Evolutionary conservation across 2,797 vertebrate species (phyloP).

Genomic region (Astyanax mexicanus): DNA sequence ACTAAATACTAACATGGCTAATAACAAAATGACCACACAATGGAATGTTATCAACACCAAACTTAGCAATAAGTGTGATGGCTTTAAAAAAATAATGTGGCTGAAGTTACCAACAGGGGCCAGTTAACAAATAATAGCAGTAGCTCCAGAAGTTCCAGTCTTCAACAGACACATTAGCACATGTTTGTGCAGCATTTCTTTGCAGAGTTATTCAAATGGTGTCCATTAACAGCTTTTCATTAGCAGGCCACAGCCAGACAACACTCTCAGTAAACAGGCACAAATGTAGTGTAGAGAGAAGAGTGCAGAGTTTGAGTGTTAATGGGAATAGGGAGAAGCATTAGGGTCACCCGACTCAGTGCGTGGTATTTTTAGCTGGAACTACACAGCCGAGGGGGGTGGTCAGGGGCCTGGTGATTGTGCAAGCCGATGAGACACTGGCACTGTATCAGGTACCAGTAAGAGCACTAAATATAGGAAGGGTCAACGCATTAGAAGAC

Average conservation of each 20-base stretch:
- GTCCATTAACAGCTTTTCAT: not conserved
- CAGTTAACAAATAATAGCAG: not conserved
- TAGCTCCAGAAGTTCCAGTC: not conserved
- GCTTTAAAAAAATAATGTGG: not conserved
- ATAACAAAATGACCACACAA: not conserved
- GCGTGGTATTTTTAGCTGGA: conserved; percentile 51
- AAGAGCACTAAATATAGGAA: conserved; percentile 74
- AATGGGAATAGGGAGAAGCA: not conserved
- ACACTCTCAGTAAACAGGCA: not conserved
- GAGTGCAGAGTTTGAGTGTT: not conserved
- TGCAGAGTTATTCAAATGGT: not conserved
- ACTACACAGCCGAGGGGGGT: conserved; percentile 31
- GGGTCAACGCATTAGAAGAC: conserved; percentile 40
- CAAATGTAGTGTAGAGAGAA: not conserved
- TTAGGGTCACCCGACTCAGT: not conserved
- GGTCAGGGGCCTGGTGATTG: conserved; percentile 44
- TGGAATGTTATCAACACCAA: no score
- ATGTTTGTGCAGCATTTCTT: not conserved
- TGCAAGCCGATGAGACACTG: conserved; percentile 41
- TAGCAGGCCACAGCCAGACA: not conserved
- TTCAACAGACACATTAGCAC: not conserved
- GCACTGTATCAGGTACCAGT: conserved; percentile 70
- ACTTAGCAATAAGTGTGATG: no score
- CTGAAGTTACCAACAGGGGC: not conserved
- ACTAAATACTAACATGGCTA: not conserved